Evolutionary conservation across 1,140 invertebrate species (phyloP), one percentile per base, ranked within the genome.

Genomic region (Hyles vespertilio): DNA sequence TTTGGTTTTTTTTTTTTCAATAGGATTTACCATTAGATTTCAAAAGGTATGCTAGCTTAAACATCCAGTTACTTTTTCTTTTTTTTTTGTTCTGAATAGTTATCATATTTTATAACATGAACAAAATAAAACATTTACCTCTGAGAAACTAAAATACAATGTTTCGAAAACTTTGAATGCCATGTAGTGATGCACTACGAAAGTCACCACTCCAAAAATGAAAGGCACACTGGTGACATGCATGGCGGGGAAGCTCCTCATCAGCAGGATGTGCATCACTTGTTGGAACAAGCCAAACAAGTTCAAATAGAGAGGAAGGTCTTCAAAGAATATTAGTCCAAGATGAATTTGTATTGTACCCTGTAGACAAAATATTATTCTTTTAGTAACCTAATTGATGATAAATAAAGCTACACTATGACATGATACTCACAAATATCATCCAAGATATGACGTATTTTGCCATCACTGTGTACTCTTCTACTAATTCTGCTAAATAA

Each of bases 401-500:
- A 32, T 34, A 32, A 32, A 33, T 6, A 34, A 33, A 51, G 3
- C 7, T 51, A 51, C 4, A 33, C 8, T 33, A 32, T 3, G 0
- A 51, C 4, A 5, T 40, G 5, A 40, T 40, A 40, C 92, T 92
- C 91, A 95, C 94, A 80, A 93, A 79, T 61, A 96, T 94, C 59
- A 94, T 90, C 88, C 93, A 93, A 63, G 92, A 90, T 59, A 98
- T 96, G 36, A 94, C 87, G 90, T 93, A 94, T 71, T 93, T 94
- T 3, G 96, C 93, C 55, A 92, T 87, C 34, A 94, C 93, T 50
- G 95, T 95, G 76, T 96, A 96, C 85, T 98, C 96, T 89, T 98
- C 96, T 0, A 97, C 95, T 69, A 97, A 76, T 89, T 98, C 96
- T 22, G 96, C 96, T 72, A 97, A 83, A 75, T 97, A 97, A 82